These are phyloP conservation scores for Eremophila alpestris DNA, from an alignment of 2,797 vertebrate genomes.

Conservation along the genomic window DNA sequence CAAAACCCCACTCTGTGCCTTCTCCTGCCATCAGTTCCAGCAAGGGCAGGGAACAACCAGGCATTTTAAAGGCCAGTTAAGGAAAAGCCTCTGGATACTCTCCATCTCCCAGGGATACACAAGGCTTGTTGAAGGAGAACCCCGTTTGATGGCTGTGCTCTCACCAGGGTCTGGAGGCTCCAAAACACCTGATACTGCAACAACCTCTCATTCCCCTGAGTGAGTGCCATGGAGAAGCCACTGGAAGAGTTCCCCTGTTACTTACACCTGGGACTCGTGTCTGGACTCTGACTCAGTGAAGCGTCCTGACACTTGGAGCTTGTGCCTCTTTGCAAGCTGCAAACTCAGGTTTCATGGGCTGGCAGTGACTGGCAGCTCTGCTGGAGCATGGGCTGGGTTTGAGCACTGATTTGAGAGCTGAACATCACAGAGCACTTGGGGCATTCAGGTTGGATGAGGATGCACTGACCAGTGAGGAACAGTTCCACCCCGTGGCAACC, in stretches of 20 bases:
- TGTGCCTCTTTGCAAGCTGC: background rate
- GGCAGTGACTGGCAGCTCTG: background rate
- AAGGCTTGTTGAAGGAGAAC: background rate
- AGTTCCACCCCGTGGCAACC: background rate
- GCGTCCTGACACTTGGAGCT: background rate
- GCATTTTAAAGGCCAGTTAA: background rate
- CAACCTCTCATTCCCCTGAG: background rate
- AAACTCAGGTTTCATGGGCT: background rate
- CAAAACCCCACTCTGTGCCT: rapidly evolving
- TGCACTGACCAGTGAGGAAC: background rate
- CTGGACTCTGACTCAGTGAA: background rate
- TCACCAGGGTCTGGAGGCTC: background rate
- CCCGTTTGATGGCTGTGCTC: background rate
- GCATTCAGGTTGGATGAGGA: background rate
- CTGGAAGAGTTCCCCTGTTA: background rate
- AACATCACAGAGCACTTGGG: background rate
- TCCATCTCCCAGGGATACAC: background rate
- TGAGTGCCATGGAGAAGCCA: background rate
- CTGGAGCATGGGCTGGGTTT: background rate
- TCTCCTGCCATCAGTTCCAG: background rate
- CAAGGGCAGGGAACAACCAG: background rate
- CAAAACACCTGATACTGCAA: background rate
- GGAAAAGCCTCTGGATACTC: background rate
- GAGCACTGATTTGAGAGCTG: background rate
- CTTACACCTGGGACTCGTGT: background rate